Evolutionary conservation across 2,888 invertebrate genomes (phyloP), one percentile per base, ranked within the genome.

Genomic region (Colostygia pectinataria): DNA sequence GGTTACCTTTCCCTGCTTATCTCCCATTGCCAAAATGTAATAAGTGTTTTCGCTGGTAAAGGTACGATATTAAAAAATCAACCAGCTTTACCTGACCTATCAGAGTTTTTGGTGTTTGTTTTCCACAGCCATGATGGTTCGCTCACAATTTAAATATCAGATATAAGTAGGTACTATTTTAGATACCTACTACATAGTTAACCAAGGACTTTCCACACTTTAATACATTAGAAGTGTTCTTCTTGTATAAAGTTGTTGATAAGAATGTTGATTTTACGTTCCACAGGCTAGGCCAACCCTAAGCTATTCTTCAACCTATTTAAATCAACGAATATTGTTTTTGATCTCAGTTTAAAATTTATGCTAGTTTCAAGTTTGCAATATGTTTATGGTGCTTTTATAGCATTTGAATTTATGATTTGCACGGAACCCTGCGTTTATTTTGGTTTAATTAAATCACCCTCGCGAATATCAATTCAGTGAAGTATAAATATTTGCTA

Each of bases 391-490:
- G 62, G 63, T 58, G 65, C 47, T 55, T 55, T 47, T 60, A 53
- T 41, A 41, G 37, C 44, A 49, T 55, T 55, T 51, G 39, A 54
- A 53, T 55, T 43, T 49, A 45, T 55, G 38, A 53, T 58, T 53
- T 29, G 31, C 42, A 28, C 42, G 28, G 34, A 53, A 64, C 69
- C 71, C 74, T 67, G 61, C 53, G 58, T 59, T 68, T 81, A 73
- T 82, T 80, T 77, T 74, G 80, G 76, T 84, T 85, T 84, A 83
- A 87, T 85, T 80, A 83, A 83, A 82, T 73, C 75, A 68, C 82
- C 84, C 83, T 68, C 37, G 45, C 55, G 56, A 59, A 66, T 68
- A 72, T 73, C 59, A 60, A 62, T 57, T 71, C 64, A 61, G 68
- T 65, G 72, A 64, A 66, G 66, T 57, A 65, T 78, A 82, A 84